Percentiles rank a stretch among this genome's conserved stretches.
Evolutionary conservation across 2,113 vertebrate species (phyloP).

Genomic region (Okapia johnstoni): DNA sequence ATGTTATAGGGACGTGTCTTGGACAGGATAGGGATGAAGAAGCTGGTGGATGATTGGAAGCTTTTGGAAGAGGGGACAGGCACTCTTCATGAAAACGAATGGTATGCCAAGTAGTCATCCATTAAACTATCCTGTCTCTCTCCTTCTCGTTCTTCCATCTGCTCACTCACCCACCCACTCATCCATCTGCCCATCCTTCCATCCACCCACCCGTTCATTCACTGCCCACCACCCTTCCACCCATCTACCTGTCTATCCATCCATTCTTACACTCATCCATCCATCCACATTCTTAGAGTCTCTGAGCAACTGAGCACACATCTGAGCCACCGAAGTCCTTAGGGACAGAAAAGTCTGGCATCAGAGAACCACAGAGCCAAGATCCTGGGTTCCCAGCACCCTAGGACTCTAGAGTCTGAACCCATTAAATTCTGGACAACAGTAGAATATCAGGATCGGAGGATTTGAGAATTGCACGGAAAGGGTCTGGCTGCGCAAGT

Average conservation of each 20-base stretch:
- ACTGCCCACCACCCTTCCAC: background rate
- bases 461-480: no score
- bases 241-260: background rate
- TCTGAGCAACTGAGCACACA: accelerated
- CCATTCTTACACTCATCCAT: no score
- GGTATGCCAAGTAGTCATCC: background rate
- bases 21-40: background rate
- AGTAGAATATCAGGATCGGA: accelerated
- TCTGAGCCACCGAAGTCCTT: background rate
- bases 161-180: no score
- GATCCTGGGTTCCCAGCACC: background rate
- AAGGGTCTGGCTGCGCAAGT: accelerated
- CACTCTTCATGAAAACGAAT: background rate
- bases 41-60: background rate
- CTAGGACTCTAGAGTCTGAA: accelerated
- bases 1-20: background rate
- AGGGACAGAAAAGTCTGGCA: background rate
- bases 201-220: background rate
- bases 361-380: background rate
- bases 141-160: background rate
- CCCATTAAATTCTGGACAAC: accelerated
- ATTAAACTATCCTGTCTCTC: background rate
- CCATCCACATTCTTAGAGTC: background rate
- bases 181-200: background rate
- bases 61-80: background rate